Evolutionary conservation across 2,113 vertebrate genomes (phyloP).

Genomic region (Syngnathus scovelli): DNA sequence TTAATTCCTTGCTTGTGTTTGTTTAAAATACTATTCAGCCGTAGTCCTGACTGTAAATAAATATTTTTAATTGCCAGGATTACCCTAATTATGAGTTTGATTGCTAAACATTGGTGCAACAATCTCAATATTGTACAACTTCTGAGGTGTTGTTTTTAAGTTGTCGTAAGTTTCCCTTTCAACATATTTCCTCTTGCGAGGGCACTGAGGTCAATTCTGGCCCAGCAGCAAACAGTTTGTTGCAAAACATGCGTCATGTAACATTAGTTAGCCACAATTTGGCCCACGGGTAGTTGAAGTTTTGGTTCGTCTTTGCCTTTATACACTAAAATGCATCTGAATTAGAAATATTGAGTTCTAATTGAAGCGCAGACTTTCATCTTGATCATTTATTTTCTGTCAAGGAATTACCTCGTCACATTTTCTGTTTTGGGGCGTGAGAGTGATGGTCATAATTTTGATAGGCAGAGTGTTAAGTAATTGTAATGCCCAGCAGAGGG

Average conservation of each 20-base stretch:
- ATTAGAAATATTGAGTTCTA: not conserved
- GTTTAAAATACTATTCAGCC: too few species aligned
- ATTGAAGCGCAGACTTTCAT: not conserved
- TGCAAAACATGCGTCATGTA: not conserved
- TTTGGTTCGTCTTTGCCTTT: not conserved
- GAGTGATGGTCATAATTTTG: not conserved
- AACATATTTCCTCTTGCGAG: slow-evolving; percentile 1
- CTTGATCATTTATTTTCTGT: too few species aligned
- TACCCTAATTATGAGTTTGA: too few species aligned
- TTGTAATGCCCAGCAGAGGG: slow-evolving; percentile 20
- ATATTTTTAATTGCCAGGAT: too few species aligned
- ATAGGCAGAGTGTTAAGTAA: not conserved
- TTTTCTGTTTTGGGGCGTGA: not conserved
- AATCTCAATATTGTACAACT: not conserved
- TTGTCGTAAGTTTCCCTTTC: not conserved
- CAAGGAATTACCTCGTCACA: too few species aligned
- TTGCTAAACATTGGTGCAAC: not conserved
- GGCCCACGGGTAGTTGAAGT: not conserved
- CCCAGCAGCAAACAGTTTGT: not conserved
- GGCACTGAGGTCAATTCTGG: not conserved
- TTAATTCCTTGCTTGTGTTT: too few species aligned
- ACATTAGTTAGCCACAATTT: not conserved
- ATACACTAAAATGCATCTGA: not conserved
- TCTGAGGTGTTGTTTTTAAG: not conserved
- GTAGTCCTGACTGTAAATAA: too few species aligned